A percentile compares a stretch with the other conserved stretches of the same genome.
Conservation (phyloP, 2,888 invertebrate genomes). For the Steromphala cineraria region DNA sequence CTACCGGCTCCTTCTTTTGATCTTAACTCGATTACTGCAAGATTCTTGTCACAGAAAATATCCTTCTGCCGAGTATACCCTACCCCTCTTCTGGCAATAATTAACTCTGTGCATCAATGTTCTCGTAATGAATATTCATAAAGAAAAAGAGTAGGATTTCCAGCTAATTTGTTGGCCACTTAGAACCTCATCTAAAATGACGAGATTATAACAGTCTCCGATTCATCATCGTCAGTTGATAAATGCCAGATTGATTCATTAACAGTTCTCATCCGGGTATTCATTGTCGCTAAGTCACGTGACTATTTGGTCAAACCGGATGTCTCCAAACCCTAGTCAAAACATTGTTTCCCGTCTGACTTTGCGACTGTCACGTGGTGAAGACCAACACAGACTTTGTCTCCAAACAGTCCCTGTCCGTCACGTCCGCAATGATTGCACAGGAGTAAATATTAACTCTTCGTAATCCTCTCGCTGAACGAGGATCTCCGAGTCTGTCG, state of each 20-base stretch:
- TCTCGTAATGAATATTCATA: slow-evolving; percentile 7
- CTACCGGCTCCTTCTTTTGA: not conserved
- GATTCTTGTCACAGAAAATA: not conserved
- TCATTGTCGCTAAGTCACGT: not conserved
- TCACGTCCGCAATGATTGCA: not conserved
- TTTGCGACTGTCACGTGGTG: too few relatives aligned
- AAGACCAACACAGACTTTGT: too few relatives aligned
- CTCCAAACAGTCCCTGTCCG: too few relatives aligned
- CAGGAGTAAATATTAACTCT: not conserved
- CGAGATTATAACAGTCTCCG: not conserved
- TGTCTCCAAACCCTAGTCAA: not conserved
- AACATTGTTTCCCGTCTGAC: not conserved
- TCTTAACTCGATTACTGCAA: not conserved
- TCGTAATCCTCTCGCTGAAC: not conserved
- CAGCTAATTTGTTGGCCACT: slow-evolving; percentile 15
- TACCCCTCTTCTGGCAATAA: not conserved
- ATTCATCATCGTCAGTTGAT: not conserved
- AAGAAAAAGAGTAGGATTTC: not conserved
- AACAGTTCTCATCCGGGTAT: not conserved
- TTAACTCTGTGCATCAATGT: not conserved
- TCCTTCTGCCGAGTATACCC: not conserved
- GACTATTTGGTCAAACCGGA: slow-evolving; percentile 10
- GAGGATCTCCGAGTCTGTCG: too few relatives aligned
- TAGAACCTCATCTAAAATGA: slow-evolving; percentile 8
- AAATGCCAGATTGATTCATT: slow-evolving; percentile 13